phyloP scores from a whole-genome alignment of 2,113 vertebrate species.

The Jaculus jaculus region DNA sequence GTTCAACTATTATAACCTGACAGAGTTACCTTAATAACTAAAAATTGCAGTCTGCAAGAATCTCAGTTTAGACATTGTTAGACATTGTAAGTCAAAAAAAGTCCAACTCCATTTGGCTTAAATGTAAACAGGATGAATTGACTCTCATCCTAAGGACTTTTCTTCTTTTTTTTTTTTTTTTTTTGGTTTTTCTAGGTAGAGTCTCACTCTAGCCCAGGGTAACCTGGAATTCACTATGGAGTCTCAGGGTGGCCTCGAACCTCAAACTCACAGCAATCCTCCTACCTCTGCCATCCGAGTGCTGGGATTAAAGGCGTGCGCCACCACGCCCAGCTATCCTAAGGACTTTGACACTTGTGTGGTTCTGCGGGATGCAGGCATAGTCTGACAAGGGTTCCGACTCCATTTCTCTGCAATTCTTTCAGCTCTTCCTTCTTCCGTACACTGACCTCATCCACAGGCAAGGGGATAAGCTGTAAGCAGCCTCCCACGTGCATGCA shows the following conservation, averaged over 20 bases:
- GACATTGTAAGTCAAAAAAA: slow-evolving; percentile 11
- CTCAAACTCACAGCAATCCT: too few relatives aligned
- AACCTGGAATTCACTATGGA: too few relatives aligned
- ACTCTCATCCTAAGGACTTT: background rate
- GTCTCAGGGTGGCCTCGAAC: too few relatives aligned
- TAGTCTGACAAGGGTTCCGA: background rate
- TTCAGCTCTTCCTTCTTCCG: slow-evolving; percentile 6
- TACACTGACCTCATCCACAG: background rate
- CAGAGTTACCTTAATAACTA: slow-evolving; percentile 2
- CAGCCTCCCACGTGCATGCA: background rate
- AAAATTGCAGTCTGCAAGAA: background rate
- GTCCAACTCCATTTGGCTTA: background rate
- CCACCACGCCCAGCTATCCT: too few relatives aligned
- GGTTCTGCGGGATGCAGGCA: background rate
- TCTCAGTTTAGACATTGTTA: slow-evolving; percentile 6
- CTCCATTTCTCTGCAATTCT: background rate
- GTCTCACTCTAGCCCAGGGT: too few relatives aligned
- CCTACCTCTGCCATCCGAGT: too few relatives aligned
- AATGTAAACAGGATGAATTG: background rate
- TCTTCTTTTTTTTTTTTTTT: too few relatives aligned
- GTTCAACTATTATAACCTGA: background rate
- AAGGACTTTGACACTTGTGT: background rate
- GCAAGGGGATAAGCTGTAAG: background rate
- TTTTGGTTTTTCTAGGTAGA: too few relatives aligned
- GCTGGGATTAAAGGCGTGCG: too few relatives aligned